phyloP scores from a whole-genome alignment of 2,113 vertebrate genomes.

The Phoenicopterus ruber region DNA sequence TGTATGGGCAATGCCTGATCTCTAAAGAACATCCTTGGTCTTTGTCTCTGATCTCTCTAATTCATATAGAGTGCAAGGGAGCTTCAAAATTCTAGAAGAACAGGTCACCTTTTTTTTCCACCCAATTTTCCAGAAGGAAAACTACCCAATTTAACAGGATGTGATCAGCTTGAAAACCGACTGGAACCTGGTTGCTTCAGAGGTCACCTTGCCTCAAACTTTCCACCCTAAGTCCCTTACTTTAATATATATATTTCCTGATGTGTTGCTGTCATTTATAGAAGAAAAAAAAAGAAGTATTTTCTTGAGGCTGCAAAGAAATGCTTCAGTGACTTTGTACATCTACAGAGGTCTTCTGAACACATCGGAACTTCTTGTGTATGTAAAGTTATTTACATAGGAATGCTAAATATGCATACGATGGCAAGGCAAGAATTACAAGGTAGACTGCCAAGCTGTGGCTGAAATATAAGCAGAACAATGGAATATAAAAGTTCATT shows the following conservation, averaged over 20 bases:
- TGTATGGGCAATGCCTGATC: background rate
- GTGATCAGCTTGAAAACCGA: background rate
- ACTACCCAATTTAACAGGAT: background rate
- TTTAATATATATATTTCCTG: background rate
- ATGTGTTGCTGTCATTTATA: background rate
- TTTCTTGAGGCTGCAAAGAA: background rate
- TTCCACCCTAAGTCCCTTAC: background rate
- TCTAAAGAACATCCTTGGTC: background rate
- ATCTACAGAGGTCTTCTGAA: background rate
- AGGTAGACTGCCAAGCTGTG: background rate
- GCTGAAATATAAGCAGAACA: background rate
- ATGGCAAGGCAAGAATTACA: background rate
- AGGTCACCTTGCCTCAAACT: background rate
- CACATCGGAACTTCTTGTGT: background rate
- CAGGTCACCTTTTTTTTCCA: background rate
- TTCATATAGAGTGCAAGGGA: background rate
- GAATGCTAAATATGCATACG: background rate
- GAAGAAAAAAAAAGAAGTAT: background rate
- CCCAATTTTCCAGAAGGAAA: background rate
- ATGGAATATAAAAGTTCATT: background rate
- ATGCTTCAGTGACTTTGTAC: background rate
- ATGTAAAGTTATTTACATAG: background rate
- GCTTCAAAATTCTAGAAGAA: background rate
- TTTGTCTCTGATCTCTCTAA: background rate
- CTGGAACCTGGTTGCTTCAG: background rate